Evolutionary conservation across 2,113 vertebrate genomes (phyloP).

Genomic region (Heteronetta atricapilla): DNA sequence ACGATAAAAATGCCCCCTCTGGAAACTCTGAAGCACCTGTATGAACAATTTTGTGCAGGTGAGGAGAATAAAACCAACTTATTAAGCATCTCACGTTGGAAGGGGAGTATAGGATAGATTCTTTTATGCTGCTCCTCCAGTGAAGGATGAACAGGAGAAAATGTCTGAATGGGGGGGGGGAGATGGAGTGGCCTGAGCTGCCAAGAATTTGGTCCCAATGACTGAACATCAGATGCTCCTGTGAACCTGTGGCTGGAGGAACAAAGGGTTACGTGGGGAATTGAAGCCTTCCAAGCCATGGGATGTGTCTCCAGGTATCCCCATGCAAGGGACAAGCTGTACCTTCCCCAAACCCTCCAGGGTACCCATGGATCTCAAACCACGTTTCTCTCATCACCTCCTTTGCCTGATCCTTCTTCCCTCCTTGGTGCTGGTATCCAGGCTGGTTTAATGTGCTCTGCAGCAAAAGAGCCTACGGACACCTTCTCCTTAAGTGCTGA

Average conservation of each 20-base stretch:
- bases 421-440: neutral
- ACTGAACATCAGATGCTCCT: fast-evolving
- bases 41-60: neutral
- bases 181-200: neutral
- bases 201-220: neutral
- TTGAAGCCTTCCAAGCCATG: neutral
- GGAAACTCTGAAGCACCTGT: neutral
- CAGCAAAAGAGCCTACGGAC: neutral
- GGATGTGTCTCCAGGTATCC: neutral
- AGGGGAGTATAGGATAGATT: neutral
- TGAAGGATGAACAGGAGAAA: neutral
- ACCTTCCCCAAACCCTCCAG: neutral
- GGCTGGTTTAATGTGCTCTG: neutral
- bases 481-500: neutral
- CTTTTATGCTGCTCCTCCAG: neutral
- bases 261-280: neutral
- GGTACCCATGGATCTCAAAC: neutral
- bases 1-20: neutral
- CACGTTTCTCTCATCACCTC: neutral
- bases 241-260: neutral
- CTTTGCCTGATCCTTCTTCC: neutral
- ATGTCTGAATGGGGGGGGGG: neutral
- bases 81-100: neutral
- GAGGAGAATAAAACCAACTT: neutral
- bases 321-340: neutral